A percentile compares a stretch with the other conserved stretches of the same genome.
Conservation (phyloP, 2,888 invertebrate genomes). For the Hirtodrosophila trivittata region DNA sequence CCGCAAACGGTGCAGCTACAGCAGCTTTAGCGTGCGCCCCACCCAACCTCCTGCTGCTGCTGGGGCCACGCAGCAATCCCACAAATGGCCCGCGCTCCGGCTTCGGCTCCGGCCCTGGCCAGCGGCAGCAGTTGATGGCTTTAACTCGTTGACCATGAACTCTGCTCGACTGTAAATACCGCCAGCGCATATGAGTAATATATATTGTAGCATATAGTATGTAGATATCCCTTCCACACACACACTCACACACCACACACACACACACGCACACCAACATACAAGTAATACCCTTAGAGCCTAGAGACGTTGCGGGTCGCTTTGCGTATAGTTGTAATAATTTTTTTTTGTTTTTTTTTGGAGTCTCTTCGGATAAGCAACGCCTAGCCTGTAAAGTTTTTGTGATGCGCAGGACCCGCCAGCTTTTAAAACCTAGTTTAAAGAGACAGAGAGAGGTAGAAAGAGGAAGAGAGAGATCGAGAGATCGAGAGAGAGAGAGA, state of each 20-base stretch:
- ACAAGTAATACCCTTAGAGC: conserved; percentile 49
- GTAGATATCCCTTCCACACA: conserved; percentile 21
- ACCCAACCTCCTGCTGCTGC: conserved; percentile 10
- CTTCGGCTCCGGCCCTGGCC: conserved; percentile 37
- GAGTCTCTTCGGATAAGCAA: conserved; percentile 38
- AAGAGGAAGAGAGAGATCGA: conserved; percentile 9
- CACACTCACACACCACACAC: conserved; percentile 19
- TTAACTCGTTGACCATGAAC: conserved; percentile 37
- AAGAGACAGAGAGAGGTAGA: conserved; percentile 9
- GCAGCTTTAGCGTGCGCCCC: conserved; percentile 65
- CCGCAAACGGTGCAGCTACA: conserved; percentile 72
- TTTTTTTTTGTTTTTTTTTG: conserved; percentile 25
- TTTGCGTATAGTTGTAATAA: conserved; percentile 52
- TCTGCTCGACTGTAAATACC: conserved; percentile 54
- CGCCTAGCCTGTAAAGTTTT: conserved; percentile 47
- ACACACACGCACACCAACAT: conserved; percentile 13
- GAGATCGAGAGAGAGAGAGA: conserved; percentile 7
- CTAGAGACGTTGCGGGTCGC: conserved; percentile 60
- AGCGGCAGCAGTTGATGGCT: conserved; percentile 42
- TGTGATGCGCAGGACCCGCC: conserved; percentile 64
- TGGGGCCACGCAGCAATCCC: conserved; percentile 10
- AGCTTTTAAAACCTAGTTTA: conserved; percentile 42
- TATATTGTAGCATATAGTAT: conserved; percentile 55
- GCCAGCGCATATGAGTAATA: conserved; percentile 36
- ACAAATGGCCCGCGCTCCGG: conserved; percentile 17